phyloP scores from a whole-genome alignment of 2,888 invertebrate genomes.

The Branchinecta sandiegonensis region DNA sequence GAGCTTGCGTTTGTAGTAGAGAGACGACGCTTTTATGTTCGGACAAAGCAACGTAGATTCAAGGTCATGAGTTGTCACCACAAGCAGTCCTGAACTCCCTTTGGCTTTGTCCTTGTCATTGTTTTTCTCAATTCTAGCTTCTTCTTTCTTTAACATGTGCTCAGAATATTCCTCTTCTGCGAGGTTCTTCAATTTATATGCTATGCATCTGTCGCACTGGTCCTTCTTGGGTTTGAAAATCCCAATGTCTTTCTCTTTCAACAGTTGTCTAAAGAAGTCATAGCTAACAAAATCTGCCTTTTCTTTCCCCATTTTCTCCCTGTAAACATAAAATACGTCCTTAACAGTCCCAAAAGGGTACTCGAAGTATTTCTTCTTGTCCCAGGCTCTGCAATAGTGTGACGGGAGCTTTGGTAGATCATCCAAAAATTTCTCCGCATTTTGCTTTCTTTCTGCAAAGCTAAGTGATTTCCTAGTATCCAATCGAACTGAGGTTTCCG shows the following conservation, averaged over 20 bases:
- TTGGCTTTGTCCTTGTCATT: neutral
- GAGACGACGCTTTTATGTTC: neutral
- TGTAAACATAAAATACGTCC: neutral
- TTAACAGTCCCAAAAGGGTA: constrained; percentile 13
- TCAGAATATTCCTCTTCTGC: neutral
- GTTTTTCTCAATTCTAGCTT: neutral
- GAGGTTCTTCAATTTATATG: neutral
- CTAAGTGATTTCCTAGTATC: too few relatives aligned
- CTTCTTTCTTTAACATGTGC: constrained; percentile 5
- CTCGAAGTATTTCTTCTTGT: constrained; percentile 11
- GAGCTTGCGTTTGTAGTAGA: neutral
- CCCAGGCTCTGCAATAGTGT: constrained; percentile 2
- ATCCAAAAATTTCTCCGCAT: constrained; percentile 12
- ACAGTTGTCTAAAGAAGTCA: neutral
- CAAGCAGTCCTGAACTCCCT: neutral
- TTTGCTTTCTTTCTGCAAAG: neutral
- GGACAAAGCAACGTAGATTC: neutral
- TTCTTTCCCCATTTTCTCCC: constrained; percentile 12
- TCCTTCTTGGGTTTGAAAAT: constrained; percentile 7
- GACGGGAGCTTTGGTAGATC: neutral
- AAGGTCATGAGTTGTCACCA: constrained; percentile 5
- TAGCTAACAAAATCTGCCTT: neutral
- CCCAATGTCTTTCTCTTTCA: constrained; percentile 11
- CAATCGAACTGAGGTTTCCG: too few relatives aligned
- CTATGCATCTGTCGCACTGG: neutral